phyloP scores from a whole-genome alignment of 2,888 invertebrate genomes.

The Siphlonurus alternatus region DNA sequence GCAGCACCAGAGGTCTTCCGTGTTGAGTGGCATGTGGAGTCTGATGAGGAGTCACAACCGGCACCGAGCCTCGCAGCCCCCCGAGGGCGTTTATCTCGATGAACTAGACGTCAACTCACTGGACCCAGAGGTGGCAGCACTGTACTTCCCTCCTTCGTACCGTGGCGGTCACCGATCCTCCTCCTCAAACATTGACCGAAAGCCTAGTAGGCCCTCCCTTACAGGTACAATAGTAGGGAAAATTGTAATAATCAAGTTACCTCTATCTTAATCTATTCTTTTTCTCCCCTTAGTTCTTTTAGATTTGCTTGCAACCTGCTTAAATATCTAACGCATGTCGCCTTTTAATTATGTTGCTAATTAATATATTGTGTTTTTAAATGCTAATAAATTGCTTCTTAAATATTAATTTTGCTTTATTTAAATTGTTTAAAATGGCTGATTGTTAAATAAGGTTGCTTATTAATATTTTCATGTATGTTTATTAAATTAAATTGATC shows the following conservation, averaged over 20 bases:
- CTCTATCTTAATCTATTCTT: too few relatives aligned
- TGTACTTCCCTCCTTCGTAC: constrained; percentile 59
- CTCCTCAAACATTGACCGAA: too few relatives aligned
- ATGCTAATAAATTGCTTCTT: too few relatives aligned
- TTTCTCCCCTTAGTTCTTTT: too few relatives aligned
- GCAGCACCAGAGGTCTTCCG: constrained; percentile 33
- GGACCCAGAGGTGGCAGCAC: constrained; percentile 80
- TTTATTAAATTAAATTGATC: too few relatives aligned
- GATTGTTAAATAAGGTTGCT: too few relatives aligned
- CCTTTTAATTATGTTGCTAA: background rate
- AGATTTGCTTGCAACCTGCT: background rate
- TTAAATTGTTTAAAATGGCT: too few relatives aligned
- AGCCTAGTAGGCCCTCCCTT: background rate
- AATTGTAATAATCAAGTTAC: too few relatives aligned
- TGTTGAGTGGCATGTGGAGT: constrained; percentile 81
- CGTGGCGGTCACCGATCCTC: constrained; percentile 16
- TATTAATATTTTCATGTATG: too few relatives aligned
- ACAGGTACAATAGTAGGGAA: background rate
- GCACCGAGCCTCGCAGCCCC: constrained; percentile 7
- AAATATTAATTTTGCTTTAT: background rate
- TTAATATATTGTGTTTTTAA: too few relatives aligned
- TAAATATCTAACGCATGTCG: background rate
- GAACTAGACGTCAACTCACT: constrained; percentile 77
- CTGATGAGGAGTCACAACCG: constrained; percentile 69
- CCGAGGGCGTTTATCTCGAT: constrained; percentile 79